Evolutionary conservation across 2,888 invertebrate genomes (phyloP).

Genomic region (Cephus pygmeus): DNA sequence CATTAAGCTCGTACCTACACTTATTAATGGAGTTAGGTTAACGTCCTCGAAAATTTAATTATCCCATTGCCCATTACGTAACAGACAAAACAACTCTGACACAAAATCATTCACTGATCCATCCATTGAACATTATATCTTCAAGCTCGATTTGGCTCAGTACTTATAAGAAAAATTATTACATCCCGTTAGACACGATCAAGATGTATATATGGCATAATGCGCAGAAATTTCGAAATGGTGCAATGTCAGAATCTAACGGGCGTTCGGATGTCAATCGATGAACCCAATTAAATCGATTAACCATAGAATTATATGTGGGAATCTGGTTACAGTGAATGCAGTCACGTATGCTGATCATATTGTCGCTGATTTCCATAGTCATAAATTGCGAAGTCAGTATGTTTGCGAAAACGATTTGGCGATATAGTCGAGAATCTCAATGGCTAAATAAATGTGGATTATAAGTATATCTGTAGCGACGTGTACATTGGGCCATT

Average conservation of each 20-base stretch:
- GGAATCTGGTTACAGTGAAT: background rate
- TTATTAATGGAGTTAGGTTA: background rate
- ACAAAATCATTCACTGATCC: background rate
- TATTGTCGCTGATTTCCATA: background rate
- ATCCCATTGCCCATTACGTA: background rate
- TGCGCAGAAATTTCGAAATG: background rate
- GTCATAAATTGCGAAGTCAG: background rate
- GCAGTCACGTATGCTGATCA: background rate
- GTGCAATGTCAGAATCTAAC: background rate
- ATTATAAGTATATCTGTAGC: background rate
- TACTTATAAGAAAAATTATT: background rate
- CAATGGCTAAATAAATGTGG: background rate
- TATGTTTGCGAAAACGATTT: background rate
- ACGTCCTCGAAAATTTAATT: background rate
- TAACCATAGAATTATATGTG: background rate
- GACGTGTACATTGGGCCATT: constrained; percentile 6
- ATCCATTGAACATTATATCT: background rate
- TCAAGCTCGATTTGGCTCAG: background rate
- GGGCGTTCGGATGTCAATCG: background rate
- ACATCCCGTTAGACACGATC: background rate
- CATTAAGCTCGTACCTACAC: constrained; percentile 14
- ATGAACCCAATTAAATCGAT: background rate
- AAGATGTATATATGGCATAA: background rate
- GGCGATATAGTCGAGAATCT: background rate
- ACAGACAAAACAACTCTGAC: background rate